These are phyloP conservation scores for Drosophila paulistorum DNA, from an alignment of 1,140 invertebrate species.

Conservation along the genomic window DNA sequence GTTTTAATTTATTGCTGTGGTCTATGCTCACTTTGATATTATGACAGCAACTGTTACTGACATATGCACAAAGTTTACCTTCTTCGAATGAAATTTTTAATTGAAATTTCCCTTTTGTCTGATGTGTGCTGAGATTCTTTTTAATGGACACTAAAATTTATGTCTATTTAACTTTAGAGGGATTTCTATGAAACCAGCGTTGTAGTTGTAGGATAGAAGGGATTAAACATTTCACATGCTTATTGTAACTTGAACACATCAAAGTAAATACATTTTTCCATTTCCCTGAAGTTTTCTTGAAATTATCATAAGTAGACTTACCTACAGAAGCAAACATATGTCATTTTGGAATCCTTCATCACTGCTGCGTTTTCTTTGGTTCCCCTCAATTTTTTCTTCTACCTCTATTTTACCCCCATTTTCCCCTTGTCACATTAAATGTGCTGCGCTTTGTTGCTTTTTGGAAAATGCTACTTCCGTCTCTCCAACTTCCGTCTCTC, in stretches of 20 bases:
- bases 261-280: too few species aligned
- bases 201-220: too few species aligned
- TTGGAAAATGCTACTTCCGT: constrained; percentile 61
- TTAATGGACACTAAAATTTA: neutral
- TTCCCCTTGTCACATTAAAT: constrained; percentile 58
- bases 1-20: constrained; percentile 17
- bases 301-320: neutral
- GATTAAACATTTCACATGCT: too few species aligned
- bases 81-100: neutral
- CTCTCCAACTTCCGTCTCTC: constrained; percentile 38
- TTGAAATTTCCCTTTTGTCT: neutral
- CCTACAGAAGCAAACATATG: constrained; percentile 1
- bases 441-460: constrained; percentile 74
- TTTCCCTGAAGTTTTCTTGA: neutral
- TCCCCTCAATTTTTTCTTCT: constrained; percentile 2
- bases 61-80: constrained; percentile 12
- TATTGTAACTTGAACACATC: too few species aligned
- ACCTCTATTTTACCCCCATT: too few species aligned
- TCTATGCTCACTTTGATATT: constrained; percentile 11
- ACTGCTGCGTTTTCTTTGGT: constrained; percentile 1
- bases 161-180: too few species aligned
- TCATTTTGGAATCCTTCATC: constrained; percentile 2
- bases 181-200: too few species aligned
- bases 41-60: constrained; percentile 21
- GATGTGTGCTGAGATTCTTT: neutral